A percentile compares a stretch with the other conserved stretches of the same genome.
Conservation (phyloP, 1,140 invertebrate genomes). For the Orius laevigatus region DNA sequence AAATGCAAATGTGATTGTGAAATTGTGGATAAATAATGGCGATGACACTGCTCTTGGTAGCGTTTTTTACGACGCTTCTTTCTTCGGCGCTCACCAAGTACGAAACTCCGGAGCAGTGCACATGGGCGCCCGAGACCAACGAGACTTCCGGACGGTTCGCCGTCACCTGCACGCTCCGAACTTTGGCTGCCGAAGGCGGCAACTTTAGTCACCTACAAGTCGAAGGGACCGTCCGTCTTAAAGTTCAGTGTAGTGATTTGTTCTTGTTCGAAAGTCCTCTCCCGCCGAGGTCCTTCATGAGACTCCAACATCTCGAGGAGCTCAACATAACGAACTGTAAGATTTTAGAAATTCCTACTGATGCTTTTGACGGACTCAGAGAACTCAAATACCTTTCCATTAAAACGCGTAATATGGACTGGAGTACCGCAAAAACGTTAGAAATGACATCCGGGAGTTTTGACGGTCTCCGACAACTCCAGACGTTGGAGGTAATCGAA, state of each 20-base stretch:
- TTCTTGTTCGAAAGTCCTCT: conserved; percentile 65
- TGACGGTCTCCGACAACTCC: conserved; percentile 54
- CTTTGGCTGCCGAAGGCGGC: conserved; percentile 44
- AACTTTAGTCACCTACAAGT: conserved; percentile 37
- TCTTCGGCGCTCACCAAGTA: not conserved
- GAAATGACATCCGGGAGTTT: conserved; percentile 50
- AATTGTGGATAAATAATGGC: too few relatives aligned
- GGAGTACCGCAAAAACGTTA: conserved; percentile 51
- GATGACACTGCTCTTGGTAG: too few relatives aligned
- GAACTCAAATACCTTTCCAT: conserved; percentile 56
- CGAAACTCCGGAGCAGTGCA: conserved; percentile 25
- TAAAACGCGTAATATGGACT: conserved; percentile 57
- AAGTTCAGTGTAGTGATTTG: conserved; percentile 58
- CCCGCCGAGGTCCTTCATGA: conserved; percentile 49
- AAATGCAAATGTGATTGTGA: too few relatives aligned
- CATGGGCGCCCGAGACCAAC: conserved; percentile 39
- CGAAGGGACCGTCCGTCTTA: conserved; percentile 49
- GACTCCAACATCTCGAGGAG: conserved; percentile 52
- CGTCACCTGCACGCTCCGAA: conserved; percentile 49
- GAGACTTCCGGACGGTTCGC: conserved; percentile 34
- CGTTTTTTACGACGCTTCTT: too few relatives aligned
- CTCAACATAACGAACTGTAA: conserved; percentile 63
- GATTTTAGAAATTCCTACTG: conserved; percentile 52
- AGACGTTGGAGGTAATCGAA: conserved; percentile 57
- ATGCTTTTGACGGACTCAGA: conserved; percentile 56